phyloP scores from a whole-genome alignment of 2,797 vertebrate species.

The Poeciliopsis paucimaculata region DNA sequence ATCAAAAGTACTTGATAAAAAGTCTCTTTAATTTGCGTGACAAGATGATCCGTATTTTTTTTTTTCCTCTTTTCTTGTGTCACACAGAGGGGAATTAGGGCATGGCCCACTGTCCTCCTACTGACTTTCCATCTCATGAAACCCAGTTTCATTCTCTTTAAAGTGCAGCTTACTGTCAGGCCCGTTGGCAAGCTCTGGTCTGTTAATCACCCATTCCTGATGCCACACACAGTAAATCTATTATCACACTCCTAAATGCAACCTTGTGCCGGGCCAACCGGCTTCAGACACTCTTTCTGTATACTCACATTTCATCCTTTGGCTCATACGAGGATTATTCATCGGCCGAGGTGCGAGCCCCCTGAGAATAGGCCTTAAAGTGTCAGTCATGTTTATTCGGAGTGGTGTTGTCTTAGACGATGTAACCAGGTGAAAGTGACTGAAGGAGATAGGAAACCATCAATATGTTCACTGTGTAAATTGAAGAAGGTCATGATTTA shows the following conservation, averaged over 20 bases:
- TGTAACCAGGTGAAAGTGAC: slow-evolving; percentile 77
- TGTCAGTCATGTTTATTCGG: slow-evolving; percentile 72
- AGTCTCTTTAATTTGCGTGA: neutral
- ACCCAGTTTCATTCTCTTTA: slow-evolving; percentile 44
- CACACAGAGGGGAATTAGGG: slow-evolving; percentile 36
- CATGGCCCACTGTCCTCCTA: slow-evolving; percentile 63
- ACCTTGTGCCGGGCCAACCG: slow-evolving; percentile 46
- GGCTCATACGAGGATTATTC: slow-evolving; percentile 62
- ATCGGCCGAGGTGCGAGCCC: slow-evolving; percentile 61
- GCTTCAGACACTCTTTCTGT: neutral
- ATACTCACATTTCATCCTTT: slow-evolving; percentile 19
- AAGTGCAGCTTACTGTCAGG: slow-evolving; percentile 32
- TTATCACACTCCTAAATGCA: slow-evolving; percentile 57
- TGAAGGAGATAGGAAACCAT: slow-evolving; percentile 77
- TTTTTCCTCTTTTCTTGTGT: slow-evolving; percentile 5
- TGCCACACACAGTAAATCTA: slow-evolving; percentile 59
- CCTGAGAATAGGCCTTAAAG: slow-evolving; percentile 69
- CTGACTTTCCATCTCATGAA: slow-evolving; percentile 53
- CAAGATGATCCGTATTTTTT: neutral
- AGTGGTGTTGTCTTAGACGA: slow-evolving; percentile 71
- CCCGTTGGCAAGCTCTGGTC: slow-evolving; percentile 22
- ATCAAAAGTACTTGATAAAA: neutral
- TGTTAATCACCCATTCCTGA: slow-evolving; percentile 61
- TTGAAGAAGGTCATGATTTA: slow-evolving; percentile 82
- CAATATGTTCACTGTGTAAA: slow-evolving; percentile 80